phyloP scores from a whole-genome alignment of 2,888 invertebrate species.

The Uropetala carovei region DNA sequence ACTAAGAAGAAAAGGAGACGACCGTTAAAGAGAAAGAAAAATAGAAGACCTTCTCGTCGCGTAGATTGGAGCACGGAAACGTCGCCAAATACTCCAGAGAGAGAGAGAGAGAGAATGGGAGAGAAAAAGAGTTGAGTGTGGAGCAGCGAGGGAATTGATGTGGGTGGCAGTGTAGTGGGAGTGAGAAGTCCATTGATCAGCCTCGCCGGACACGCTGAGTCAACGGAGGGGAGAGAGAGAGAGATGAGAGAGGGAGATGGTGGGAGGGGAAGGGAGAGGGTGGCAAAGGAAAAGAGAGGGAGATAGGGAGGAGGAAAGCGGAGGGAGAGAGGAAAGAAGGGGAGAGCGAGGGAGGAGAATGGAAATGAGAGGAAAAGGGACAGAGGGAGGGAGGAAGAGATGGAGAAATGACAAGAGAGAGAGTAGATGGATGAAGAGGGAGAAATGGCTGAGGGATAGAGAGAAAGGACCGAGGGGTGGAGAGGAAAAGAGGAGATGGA shows the following conservation, averaged over 20 bases:
- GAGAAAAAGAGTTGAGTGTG: background rate
- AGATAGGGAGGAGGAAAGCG: too few species aligned
- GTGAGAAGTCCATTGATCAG: constrained; percentile 46
- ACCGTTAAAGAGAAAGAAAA: background rate
- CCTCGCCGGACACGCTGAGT: background rate
- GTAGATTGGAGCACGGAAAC: background rate
- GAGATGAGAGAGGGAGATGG: background rate
- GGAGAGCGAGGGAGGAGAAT: too few species aligned
- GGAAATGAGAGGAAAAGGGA: too few species aligned
- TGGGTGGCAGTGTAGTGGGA: background rate
- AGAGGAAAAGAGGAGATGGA: too few species aligned
- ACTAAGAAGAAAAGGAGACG: background rate
- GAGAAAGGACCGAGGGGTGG: background rate
- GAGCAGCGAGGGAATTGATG: constrained; percentile 5
- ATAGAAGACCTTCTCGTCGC: background rate
- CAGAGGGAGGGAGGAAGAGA: too few species aligned
- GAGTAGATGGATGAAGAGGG: too few species aligned
- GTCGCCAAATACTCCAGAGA: background rate
- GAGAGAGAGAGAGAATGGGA: background rate
- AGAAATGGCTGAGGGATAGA: too few species aligned
- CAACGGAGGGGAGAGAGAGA: background rate
- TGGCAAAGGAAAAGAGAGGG: too few species aligned
- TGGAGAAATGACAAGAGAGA: too few species aligned
- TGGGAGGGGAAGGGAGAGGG: too few species aligned
- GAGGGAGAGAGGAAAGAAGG: too few species aligned